These are phyloP conservation scores for Anagrus nilaparvatae DNA, from an alignment of 1,140 invertebrate genomes.

Conservation along the genomic window DNA sequence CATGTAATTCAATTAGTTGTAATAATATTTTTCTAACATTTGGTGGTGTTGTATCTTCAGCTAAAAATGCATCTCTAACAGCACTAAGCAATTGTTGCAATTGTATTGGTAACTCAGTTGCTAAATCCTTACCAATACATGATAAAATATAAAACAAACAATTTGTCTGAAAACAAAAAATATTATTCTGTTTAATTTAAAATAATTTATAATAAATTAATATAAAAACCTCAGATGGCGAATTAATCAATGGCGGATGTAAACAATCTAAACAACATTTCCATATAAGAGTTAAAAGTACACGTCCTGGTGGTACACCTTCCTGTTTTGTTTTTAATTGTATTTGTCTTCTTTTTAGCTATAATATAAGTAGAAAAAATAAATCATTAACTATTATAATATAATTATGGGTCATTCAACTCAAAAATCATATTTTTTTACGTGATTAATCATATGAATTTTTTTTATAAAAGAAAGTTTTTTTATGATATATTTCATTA, in stretches of 20 bases:
- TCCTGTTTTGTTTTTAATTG: conserved; percentile 57
- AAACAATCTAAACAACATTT: conserved; percentile 79
- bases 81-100: conserved; percentile 63
- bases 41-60: conserved; percentile 52
- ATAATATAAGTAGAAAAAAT: too few relatives aligned
- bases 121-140: conserved; percentile 74
- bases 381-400: too few relatives aligned
- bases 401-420: too few relatives aligned
- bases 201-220: not conserved
- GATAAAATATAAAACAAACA: conserved; percentile 79
- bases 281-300: conserved; percentile 66
- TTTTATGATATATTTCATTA: too few relatives aligned
- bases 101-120: conserved; percentile 66
- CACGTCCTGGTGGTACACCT: conserved; percentile 57
- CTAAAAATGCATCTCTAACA: conserved; percentile 77
- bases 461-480: too few relatives aligned
- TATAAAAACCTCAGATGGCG: conserved; percentile 57
- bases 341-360: conserved; percentile 62
- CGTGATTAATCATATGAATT: too few relatives aligned
- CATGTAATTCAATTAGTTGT: conserved; percentile 79
- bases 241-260: conserved; percentile 61
- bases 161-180: conserved; percentile 54
- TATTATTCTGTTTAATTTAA: not conserved
- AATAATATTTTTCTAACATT: conserved; percentile 68
- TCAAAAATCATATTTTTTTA: too few relatives aligned